Evolutionary conservation across 2,888 invertebrate genomes (phyloP).

Genomic region (Drosophila trichaetosa): DNA sequence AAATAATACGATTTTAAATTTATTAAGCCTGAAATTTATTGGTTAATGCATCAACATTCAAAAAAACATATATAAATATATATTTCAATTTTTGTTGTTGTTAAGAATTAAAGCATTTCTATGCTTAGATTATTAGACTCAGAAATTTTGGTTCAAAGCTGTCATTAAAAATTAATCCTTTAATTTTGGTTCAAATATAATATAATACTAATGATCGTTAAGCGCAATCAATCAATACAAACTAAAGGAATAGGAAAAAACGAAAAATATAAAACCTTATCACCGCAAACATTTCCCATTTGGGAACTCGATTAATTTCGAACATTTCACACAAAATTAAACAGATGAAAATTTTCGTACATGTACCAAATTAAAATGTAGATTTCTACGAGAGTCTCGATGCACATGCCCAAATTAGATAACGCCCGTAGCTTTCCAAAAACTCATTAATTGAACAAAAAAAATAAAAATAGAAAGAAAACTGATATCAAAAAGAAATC

Average conservation of each 20-base stretch:
- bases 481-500: conserved; percentile 12
- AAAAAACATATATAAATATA: neutral
- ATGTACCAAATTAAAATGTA: conserved; percentile 59
- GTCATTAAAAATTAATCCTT: neutral
- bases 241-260: neutral
- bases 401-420: conserved; percentile 60
- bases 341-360: conserved; percentile 21
- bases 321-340: neutral
- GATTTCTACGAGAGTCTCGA: conserved; percentile 32
- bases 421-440: conserved; percentile 39
- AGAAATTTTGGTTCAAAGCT: neutral
- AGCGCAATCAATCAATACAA: neutral
- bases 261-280: neutral
- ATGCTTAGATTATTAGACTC: neutral
- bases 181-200: neutral
- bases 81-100: neutral
- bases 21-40: neutral
- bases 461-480: conserved; percentile 18
- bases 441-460: conserved; percentile 52
- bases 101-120: neutral
- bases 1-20: neutral
- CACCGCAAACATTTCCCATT: neutral
- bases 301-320: neutral
- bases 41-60: neutral
- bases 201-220: no score